Percentiles rank a stretch among this genome's conserved stretches.
These are phyloP conservation scores for Laupala kohalensis DNA, from an alignment of 1,140 invertebrate species.

Conservation along the genomic window DNA sequence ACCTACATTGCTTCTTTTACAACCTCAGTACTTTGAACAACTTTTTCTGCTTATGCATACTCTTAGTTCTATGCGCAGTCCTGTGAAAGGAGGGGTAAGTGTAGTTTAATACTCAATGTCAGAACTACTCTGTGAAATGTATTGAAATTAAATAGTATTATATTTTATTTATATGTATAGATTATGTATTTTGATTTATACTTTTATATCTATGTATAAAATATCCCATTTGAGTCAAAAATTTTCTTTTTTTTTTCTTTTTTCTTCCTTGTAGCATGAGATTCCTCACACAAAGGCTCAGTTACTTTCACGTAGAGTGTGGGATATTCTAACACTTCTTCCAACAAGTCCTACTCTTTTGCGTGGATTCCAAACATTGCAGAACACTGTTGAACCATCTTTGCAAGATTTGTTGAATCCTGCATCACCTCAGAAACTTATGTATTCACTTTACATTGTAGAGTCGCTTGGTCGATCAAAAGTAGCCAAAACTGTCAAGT, in stretches of 20 bases:
- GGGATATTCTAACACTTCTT: conserved; percentile 84
- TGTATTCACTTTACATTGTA: conserved; percentile 89
- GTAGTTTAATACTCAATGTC: too few relatives aligned
- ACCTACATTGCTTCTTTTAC: conserved; percentile 69
- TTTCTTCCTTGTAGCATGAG: too few relatives aligned
- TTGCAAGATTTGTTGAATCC: conserved; percentile 68
- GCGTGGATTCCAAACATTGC: conserved; percentile 65
- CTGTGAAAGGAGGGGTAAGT: conserved; percentile 48
- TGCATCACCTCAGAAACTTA: conserved; percentile 78
- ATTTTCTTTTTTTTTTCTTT: too few relatives aligned
- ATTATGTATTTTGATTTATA: too few relatives aligned
- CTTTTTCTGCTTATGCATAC: conserved; percentile 81
- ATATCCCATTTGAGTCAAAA: too few relatives aligned
- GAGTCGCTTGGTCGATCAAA: conserved; percentile 46
- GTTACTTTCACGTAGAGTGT: conserved; percentile 74
- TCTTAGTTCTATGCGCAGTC: conserved; percentile 67
- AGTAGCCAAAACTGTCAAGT: neutral
- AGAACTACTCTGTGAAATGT: neutral
- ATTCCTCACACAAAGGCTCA: conserved; percentile 80
- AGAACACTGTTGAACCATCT: conserved; percentile 15
- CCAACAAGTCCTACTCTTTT: conserved; percentile 77
- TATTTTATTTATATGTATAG: too few relatives aligned
- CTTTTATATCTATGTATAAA: too few relatives aligned
- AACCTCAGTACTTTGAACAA: conserved; percentile 78
- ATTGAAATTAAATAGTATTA: neutral